Base-by-base conservation (phyloP, 1,140 invertebrate species). In the Drosophila punjabiensis region DNA sequence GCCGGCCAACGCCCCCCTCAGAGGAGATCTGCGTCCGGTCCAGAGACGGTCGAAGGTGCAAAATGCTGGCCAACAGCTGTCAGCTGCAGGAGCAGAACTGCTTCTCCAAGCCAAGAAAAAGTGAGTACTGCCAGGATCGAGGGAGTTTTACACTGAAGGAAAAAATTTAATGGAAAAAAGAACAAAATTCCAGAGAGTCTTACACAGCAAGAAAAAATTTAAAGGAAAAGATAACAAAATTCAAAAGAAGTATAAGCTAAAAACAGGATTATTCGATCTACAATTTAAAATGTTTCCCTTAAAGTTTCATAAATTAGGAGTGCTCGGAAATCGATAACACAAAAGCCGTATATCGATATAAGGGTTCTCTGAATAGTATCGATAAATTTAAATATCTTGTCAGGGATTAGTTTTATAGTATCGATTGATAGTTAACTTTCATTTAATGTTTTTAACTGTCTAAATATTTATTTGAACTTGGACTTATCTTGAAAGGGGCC, bases 41-140 rank as follows among this genome's bases (percentile, higher is more conserved):
- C 4, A 28, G 47, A 28, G 47, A 50, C 5, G 47, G 47, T 16
- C 47, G 14, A 16, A 50, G 47, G 47, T 50, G 47, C 47, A 50
- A 50, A 8, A 16, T 50, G 47, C 13, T 48, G 47, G 24, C 47
- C 47, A 50, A 50, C 24, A 50, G 3, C 7, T 50, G 47, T 5
- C 47, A 50, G 24, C 10, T 50, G 47, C 7, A 24, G 24, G 47
- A 50, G 14, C 47, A 50, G 47, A 50, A 50, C 20, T 50, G 47
- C 24, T 28, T 28, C 14, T 50, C 47, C 4, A 50, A 16, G 14
- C 7, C 47, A 13, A 28, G 47, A 16, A 7, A 28, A 16, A 50
- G 47, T 28, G 47, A 50, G 47, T 48, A 5, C 0, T 13, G 14
- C n/a, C 1, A 24, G 13, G 13, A 4, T 16, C 13, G 28, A 2